Percentiles rank a stretch among this genome's conserved stretches.
Conservation (phyloP, 1,140 invertebrate species). For the Chironomus tepperi region DNA sequence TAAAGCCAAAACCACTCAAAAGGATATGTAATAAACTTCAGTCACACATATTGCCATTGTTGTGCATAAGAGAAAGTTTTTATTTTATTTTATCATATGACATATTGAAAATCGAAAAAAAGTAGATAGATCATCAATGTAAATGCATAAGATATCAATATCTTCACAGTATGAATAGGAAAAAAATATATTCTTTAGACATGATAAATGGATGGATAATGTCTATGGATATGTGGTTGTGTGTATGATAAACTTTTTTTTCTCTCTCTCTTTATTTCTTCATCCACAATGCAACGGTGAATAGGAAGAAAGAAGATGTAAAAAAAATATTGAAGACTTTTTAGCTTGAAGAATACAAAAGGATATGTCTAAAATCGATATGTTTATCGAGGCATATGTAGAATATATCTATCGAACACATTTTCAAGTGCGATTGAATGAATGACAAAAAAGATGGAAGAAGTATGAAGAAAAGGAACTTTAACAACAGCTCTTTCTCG, state of each 20-base stretch:
- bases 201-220: too few relatives aligned
- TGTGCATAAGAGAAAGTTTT: too few relatives aligned
- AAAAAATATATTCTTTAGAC: too few relatives aligned
- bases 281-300: not conserved
- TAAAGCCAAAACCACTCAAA: too few relatives aligned
- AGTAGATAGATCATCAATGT: not conserved
- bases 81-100: too few relatives aligned
- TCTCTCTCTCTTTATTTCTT: too few relatives aligned
- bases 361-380: not conserved
- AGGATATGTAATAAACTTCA: too few relatives aligned
- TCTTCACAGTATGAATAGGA: too few relatives aligned
- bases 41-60: too few relatives aligned
- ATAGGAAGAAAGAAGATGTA: not conserved
- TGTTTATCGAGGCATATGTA: not conserved
- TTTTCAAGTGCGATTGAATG: not conserved
- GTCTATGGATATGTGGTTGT: too few relatives aligned
- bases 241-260: too few relatives aligned
- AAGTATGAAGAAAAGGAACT: not conserved
- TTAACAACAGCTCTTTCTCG: slow-evolving; percentile 7
- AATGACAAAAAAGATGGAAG: not conserved
- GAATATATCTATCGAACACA: not conserved
- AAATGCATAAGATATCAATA: not conserved
- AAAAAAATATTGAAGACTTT: not conserved
- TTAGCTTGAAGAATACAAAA: not conserved
- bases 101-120: not conserved